Base-by-base conservation (phyloP, 2,797 vertebrate species). In the Oreochromis mossambicus region DNA sequence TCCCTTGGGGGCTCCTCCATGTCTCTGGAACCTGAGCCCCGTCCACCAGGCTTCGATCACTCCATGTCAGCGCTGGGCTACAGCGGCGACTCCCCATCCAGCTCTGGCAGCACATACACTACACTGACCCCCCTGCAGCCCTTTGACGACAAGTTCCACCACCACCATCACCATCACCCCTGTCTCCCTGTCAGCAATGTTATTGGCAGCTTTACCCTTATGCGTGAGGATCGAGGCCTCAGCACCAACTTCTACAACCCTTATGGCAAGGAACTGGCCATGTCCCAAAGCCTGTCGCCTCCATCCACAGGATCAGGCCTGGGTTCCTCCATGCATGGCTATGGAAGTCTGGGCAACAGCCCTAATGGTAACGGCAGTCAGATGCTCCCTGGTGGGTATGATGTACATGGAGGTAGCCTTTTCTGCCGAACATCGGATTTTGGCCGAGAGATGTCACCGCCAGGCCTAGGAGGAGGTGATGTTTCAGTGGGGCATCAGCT, bases 81-180 rank as follows among this genome's bases (percentile, higher is more conserved):
- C 83, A 96, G 97, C 5, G 96, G 97, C 17, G 97, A 97, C 84
- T 96, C 96, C 14, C 96, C 97, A 19, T 95, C 95, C 46, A 92
- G 94, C 82, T 91, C 95, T 1, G 95, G 96, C 52, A 96, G 95
- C 93, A 97, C 97, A 89, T 97, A 97, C 92, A 97, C 97, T 91
- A 97, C 97, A 4, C 89, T 97, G 89, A 97, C 97, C 2, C 97
- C 97, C 1, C 83, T 97, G 81, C 97, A 97, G 93, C 97, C 97
- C 4, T 96, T 97, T 5, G 96, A 97, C 1, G 97, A 97, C 92
- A 97, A 97, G 93, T 97, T 97, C 91, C 97, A 97, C 90, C 97
- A 97, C 90, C 96, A 96, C 86, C 97, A 97, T 38, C 96, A 96
- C 77, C 96, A 97, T 88, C 97, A 97, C 77, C 96, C 97, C 29